These are phyloP conservation scores for Platerodrilus igneus DNA, from an alignment of 2,888 invertebrate species.

Conservation along the genomic window DNA sequence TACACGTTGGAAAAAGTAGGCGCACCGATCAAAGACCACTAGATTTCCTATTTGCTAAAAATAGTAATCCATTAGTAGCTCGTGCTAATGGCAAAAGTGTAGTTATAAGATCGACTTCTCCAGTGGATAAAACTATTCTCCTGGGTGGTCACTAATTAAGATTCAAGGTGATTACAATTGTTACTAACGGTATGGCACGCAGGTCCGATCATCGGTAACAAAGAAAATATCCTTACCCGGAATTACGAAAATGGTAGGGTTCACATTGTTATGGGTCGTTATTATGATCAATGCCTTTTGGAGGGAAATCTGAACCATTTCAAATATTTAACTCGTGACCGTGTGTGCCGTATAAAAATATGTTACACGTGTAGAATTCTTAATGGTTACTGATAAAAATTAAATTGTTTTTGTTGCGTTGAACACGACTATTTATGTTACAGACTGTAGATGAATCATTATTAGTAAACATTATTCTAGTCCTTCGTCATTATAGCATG, in stretches of 20 bases:
- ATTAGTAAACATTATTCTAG: no score
- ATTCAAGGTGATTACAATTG: constrained; percentile 51
- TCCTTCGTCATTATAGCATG: no score
- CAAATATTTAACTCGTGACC: constrained; percentile 46
- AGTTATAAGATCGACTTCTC: constrained; percentile 45
- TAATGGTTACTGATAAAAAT: no score
- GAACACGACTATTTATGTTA: no score
- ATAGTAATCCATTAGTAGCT: constrained; percentile 47
- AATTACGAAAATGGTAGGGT: constrained; percentile 46
- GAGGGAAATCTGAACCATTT: constrained; percentile 49
- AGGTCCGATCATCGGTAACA: constrained; percentile 41
- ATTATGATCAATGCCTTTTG: constrained; percentile 45
- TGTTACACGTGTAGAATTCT: no score
- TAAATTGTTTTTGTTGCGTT: no score
- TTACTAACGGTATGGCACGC: constrained; percentile 50
- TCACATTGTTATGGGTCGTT: constrained; percentile 45
- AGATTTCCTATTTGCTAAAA: constrained; percentile 37
- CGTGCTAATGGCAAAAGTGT: constrained; percentile 48
- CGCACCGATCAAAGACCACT: not conserved
- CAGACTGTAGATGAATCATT: no score
- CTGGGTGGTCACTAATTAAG: constrained; percentile 52
- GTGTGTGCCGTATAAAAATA: no score
- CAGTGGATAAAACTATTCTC: constrained; percentile 45
- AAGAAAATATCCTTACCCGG: constrained; percentile 46
- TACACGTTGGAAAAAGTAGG: no score